Percentiles rank a stretch among this genome's conserved stretches.
Evolutionary conservation across 2,113 vertebrate genomes (phyloP).

Genomic region (Megalops atlanticus): DNA sequence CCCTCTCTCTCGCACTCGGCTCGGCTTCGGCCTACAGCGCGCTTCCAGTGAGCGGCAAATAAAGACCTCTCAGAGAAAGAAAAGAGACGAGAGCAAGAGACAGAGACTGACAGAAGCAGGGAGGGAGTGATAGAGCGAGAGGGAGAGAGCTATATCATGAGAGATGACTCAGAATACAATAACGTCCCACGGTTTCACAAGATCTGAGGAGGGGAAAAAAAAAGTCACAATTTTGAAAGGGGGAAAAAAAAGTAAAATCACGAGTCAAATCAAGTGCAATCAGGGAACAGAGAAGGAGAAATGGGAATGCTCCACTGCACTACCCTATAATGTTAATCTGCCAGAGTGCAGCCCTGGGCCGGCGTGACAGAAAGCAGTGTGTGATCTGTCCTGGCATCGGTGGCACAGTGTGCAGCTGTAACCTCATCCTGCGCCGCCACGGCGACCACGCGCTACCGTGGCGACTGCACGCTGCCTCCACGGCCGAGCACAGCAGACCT

Average conservation of each 20-base stretch:
- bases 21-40: neutral
- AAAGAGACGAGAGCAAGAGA: neutral
- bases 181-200: neutral
- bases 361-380: neutral
- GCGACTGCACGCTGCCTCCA: too few relatives aligned
- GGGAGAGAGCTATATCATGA: neutral
- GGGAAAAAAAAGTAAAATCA: neutral
- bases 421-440: neutral
- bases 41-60: neutral
- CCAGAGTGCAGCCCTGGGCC: neutral
- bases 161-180: neutral
- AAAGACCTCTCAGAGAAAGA: neutral
- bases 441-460: neutral
- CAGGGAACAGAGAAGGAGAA: neutral
- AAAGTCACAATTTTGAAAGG: neutral
- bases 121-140: neutral
- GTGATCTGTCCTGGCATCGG: neutral
- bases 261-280: neutral
- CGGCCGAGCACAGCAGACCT: neutral
- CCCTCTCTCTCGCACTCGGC: conserved; percentile 1
- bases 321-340: neutral
- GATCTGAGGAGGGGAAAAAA: neutral
- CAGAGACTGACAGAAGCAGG: neutral
- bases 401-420: neutral
- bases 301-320: neutral